Evolutionary conservation across 2,113 vertebrate species (phyloP), one percentile per base, ranked within the genome.

Genomic region (Pomatorhinus ruficollis): DNA sequence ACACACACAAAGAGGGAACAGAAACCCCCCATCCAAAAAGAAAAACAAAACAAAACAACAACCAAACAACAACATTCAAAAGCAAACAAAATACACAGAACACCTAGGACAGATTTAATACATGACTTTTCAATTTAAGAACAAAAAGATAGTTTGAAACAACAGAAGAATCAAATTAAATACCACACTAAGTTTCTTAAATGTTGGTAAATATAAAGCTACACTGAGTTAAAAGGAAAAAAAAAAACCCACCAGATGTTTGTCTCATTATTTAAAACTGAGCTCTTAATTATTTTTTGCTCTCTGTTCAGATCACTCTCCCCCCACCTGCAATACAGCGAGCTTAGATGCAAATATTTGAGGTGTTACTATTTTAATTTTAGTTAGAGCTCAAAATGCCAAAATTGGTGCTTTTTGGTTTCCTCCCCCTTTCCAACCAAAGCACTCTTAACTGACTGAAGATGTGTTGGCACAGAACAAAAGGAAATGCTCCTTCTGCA

Each of bases 121-220:
- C 10, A 83, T 42, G 37, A n/a, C 7, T 89, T 95, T 87, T 81
- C 49, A 93, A 89, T 79, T 75, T 87, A 94, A 88, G 35, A 89
- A 90, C 30, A 64, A 60, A 84, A 85, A 47, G 6, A 66, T 6
- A 18, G 10, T 27, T 90, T 88, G 49, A 83, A 92, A 87, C 25
- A 97, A 93, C n/a, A 53, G 80, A 54, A 75, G 15, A 56, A 6
- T 82, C n/a, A 93, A 93, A 84, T 65, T 11, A 93, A 96, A 95
- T 72, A 87, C 7, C n/a, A 70, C 15, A 35, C 44, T 84, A 82
- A 80, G 37, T 69, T 95, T 33, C 39, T 63, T 87, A 82, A 64
- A 78, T 45, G 64, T 30, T 85, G 19, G 25, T 40, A 89, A 9
- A 9, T n/a, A 60, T 15, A 37, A 83, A 70, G 30, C 45, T 85